Evolutionary conservation across 2,888 invertebrate species (phyloP), one percentile per base, ranked within the genome.

Genomic region (Lomographa bimaculata): DNA sequence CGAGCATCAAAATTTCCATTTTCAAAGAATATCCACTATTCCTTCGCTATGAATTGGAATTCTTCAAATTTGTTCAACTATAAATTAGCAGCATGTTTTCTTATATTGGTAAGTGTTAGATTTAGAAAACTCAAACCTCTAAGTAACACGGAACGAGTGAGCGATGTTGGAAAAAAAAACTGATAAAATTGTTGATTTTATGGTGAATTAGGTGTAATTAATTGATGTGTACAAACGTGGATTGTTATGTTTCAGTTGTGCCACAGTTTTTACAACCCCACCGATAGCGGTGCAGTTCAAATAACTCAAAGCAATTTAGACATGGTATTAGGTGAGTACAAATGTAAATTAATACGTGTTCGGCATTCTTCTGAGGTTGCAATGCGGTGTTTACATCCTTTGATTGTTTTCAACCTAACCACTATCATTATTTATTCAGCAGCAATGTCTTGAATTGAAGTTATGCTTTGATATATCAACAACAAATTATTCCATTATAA

Each of bases 251-350:
- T 87, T 71, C 73, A 89, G 89, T 67, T 87, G 58, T 87, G 84
- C 64, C 86, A 87, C 70, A 76, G 80, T 76, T 93, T 94, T 85
- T 93, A 93, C 77, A 94, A 94, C 74, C 94, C 94, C 53, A 93
- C 93, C 52, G 92, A 94, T 86, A 94, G 94, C 79, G 96, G 95
- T 42, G 96, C 96, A 50, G 93, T 96, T 36, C 92, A 95, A 74
- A 91, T 97, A 70, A 95, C 93, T 50, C 91, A 93, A 79, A 91
- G 93, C 74, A 96, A 95, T 87, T 91, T 97, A 89, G 96, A 96
- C 87, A 93, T 93, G 91, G 94, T 94, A 53, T 90, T 96, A 91
- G 95, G 96, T 96, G 85, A 92, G 91, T 37, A 32, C 26, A 10
- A 12, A 11, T 14, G 2, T 7, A 7, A 11, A 11, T 11, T 11